A percentile compares a stretch with the other conserved stretches of the same genome.
These are phyloP conservation scores for Drosophila baimaii DNA, from an alignment of 1,140 invertebrate species.

Conservation along the genomic window DNA sequence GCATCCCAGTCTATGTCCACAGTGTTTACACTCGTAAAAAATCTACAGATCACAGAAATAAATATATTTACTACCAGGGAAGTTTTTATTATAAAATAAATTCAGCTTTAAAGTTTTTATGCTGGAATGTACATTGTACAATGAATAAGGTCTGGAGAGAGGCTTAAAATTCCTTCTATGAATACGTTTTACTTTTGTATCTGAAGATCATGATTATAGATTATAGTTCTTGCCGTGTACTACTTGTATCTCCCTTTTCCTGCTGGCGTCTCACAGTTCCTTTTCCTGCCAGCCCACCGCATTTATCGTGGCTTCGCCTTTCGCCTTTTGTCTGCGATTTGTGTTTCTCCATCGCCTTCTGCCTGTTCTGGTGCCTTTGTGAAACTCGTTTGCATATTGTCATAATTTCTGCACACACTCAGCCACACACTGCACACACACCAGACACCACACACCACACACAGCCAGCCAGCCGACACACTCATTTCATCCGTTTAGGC, in stretches of 20 bases:
- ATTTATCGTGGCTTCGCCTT: conserved; percentile 54
- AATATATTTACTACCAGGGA: not conserved
- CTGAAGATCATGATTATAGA: not conserved
- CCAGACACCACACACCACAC: conserved; percentile 8
- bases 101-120: not conserved
- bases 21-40: conserved; percentile 24
- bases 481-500: conserved; percentile 63
- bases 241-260: conserved; percentile 17
- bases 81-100: not conserved
- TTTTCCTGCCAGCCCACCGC: conserved; percentile 29
- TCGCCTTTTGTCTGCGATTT: conserved; percentile 73
- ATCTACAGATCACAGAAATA: not conserved
- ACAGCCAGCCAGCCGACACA: conserved; percentile 17
- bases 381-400: conserved; percentile 83
- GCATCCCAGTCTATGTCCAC: conserved; percentile 43
- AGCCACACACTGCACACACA: conserved; percentile 21
- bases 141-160: no score
- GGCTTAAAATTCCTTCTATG: not conserved
- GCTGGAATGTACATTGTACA: no score
- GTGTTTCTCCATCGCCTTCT: conserved; percentile 64
- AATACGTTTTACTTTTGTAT: not conserved
- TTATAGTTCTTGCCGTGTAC: conserved; percentile 13
- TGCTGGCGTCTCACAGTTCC: conserved; percentile 52
- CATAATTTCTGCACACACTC: conserved; percentile 70
- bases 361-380: conserved; percentile 64